Conservation (phyloP, 2,888 invertebrate species). For the Drosophila algonquin region DNA sequence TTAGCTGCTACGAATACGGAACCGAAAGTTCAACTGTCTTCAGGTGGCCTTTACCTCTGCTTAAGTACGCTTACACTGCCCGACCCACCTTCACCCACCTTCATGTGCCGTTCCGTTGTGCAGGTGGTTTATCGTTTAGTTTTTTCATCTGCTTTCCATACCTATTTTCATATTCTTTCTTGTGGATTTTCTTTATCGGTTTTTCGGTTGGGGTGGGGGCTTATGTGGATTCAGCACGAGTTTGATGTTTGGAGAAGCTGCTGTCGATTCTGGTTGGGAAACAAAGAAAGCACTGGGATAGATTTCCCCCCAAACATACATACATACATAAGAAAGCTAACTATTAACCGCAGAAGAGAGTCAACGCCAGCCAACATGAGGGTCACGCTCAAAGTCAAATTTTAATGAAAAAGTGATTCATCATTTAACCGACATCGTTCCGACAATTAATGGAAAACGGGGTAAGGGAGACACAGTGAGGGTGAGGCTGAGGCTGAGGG, state of each 20-base stretch:
- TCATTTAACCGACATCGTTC: constrained; percentile 79
- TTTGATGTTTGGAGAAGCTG: constrained; percentile 26
- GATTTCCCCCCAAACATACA: constrained; percentile 2
- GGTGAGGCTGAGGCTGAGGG: constrained; percentile 28
- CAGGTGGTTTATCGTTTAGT: constrained; percentile 24
- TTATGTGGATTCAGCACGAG: constrained; percentile 14
- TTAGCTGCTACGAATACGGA: neutral
- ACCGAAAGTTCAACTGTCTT: constrained; percentile 15
- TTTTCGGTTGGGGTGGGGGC: neutral
- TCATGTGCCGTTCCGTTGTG: constrained; percentile 4
- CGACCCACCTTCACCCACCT: constrained; percentile 4
- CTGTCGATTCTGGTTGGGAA: constrained; percentile 25
- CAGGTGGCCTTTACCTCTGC: constrained; percentile 22
- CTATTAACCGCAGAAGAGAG: constrained; percentile 54
- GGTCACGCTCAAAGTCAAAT: constrained; percentile 80
- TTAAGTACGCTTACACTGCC: constrained; percentile 17
- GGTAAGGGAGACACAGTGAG: constrained; percentile 47
- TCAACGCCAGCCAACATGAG: constrained; percentile 66
- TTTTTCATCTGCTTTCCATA: neutral
- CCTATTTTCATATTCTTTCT: constrained; percentile 6
- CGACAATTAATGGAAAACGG: constrained; percentile 72
- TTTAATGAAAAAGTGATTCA: constrained; percentile 82
- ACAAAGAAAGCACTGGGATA: constrained; percentile 17
- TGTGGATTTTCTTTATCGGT: constrained; percentile 18
- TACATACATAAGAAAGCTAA: constrained; percentile 21